Conservation (phyloP, 2,113 vertebrate genomes). For the Hystrix cristata region DNA sequence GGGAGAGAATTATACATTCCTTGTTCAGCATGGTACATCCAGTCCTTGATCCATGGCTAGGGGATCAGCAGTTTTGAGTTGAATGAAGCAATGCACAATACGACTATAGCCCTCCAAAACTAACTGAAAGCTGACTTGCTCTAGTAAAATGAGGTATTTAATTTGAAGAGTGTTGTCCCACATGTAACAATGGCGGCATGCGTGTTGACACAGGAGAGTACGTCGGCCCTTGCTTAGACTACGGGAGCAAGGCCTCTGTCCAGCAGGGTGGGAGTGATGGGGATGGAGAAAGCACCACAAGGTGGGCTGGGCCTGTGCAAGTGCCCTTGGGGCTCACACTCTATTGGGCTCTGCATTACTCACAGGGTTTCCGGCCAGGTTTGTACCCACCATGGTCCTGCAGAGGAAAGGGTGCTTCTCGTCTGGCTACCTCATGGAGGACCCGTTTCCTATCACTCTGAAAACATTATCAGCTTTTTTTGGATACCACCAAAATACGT, state of each 20-base stretch:
- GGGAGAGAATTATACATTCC: background rate
- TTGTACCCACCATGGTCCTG: background rate
- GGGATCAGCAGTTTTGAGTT: background rate
- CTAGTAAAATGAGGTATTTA: background rate
- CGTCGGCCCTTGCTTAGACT: background rate
- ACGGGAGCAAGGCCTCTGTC: accelerated
- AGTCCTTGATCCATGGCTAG: background rate
- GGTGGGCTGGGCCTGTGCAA: background rate
- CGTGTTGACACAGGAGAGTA: background rate
- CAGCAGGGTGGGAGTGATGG: background rate
- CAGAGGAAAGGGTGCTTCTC: background rate
- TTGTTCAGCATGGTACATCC: background rate
- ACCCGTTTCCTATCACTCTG: background rate
- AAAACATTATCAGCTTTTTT: background rate
- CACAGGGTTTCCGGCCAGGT: background rate
- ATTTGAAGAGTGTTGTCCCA: background rate
- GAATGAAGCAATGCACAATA: background rate
- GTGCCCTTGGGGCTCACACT: background rate
- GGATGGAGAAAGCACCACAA: background rate
- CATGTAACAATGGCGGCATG: background rate
- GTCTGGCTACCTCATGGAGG: no score
- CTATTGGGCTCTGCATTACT: background rate
- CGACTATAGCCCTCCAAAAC: background rate
- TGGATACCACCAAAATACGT: background rate
- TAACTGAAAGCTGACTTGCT: background rate